A percentile compares a stretch with the other conserved stretches of the same genome.
phyloP scores from a whole-genome alignment of 2,888 invertebrate species.

The Teleogryllus oceanicus region DNA sequence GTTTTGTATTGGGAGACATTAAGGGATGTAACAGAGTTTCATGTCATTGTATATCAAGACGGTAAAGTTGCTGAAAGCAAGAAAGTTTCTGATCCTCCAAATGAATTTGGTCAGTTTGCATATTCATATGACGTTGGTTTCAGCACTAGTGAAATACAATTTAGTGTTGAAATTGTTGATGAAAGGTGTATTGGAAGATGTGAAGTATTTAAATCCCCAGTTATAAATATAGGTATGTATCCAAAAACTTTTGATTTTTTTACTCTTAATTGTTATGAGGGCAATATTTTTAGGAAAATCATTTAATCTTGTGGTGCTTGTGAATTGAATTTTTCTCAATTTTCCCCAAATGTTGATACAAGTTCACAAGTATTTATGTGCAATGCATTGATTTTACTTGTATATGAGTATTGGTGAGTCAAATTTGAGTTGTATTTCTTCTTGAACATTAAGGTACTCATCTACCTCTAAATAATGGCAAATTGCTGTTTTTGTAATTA shows the following conservation, averaged over 20 bases:
- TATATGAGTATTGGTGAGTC: too few species aligned
- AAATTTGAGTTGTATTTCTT: too few species aligned
- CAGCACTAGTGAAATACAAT: background rate
- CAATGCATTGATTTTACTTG: too few species aligned
- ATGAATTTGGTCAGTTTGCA: background rate
- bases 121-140: background rate
- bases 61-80: constrained; percentile 2
- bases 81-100: background rate
- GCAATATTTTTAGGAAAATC: too few species aligned
- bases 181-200: background rate
- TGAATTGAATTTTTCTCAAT: too few species aligned
- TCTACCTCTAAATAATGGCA: too few species aligned
- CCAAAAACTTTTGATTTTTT: background rate
- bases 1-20: background rate
- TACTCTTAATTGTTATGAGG: background rate
- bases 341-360: too few species aligned
- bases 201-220: background rate
- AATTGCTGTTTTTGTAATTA: too few species aligned
- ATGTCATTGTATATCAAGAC: background rate
- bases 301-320: too few species aligned
- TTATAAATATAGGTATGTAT: background rate
- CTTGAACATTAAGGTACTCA: too few species aligned
- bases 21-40: background rate
- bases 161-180: background rate
- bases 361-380: too few species aligned